Evolutionary conservation across 2,113 vertebrate species (phyloP), one percentile per base, ranked within the genome.

Genomic region (Cathartes aura): DNA sequence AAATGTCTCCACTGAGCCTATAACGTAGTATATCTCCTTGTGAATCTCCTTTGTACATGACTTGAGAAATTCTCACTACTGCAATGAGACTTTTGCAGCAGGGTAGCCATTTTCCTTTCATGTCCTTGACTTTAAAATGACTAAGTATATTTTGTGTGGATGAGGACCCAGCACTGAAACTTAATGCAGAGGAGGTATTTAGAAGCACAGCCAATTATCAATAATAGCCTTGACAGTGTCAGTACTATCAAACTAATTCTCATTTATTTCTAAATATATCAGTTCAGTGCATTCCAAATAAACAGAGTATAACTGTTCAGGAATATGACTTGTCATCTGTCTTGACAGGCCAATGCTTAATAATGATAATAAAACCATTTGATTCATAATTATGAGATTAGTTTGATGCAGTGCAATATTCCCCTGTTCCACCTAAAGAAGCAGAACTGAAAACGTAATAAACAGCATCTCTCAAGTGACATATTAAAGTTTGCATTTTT

Each of bases 91-190:
- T 96, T 96, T 86, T 97, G 83, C 96, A 98, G 90, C 93, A 97
- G 59, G 90, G 98, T 72, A 98, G 98, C 98, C 98, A 99, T 99
- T 98, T 98, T 99, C 97, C 95, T 96, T 98, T 98, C 94, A 93
- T 90, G 91, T 91, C 90, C 94, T 90, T 97, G 93, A 96, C 97
- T 98, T 88, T 96, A 96, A 98, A 98, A 97, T 96, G 96, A 97
- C 93, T 95, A 91, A 96, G 93, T 96, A 72, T 87, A 90, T 98
- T 98, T 93, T 89, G 75, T 89, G 66, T 85, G 71, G 42, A 87
- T 87, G 64, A 59, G 59, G 50, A 87, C 73, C 79, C 68, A 71
- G 89, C 82, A 75, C 71, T 83, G 89, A 85, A 97, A 78, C 45
- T 55, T 67, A 97, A 72, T 71, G 42, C 52, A 97, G 89, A 94